Percentiles rank a stretch among this genome's conserved stretches.
Conservation (phyloP, 2,888 invertebrate species). For the Ernsta delagoae region DNA sequence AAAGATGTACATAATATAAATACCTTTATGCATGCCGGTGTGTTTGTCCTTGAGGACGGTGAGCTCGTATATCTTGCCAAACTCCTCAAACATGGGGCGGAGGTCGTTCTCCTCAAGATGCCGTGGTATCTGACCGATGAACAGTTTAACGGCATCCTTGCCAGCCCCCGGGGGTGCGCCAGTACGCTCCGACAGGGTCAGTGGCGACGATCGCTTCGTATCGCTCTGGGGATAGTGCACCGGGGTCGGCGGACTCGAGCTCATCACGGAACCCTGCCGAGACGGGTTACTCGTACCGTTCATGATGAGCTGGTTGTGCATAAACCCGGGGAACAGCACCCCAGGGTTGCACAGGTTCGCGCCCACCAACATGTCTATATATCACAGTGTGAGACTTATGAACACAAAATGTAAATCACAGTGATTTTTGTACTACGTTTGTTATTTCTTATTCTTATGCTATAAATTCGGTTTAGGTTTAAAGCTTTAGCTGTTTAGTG, state of each 20-base stretch:
- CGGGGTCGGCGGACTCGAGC: constrained; percentile 76
- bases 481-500: constrained; percentile 67
- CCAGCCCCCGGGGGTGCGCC: constrained; percentile 78
- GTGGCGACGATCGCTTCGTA: constrained; percentile 58
- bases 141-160: constrained; percentile 91
- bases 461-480: constrained; percentile 83
- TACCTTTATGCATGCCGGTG: constrained; percentile 98
- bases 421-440: constrained; percentile 71
- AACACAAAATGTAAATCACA: constrained; percentile 58
- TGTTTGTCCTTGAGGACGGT: constrained; percentile 97
- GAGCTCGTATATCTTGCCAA: constrained; percentile 97
- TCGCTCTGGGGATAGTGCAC: constrained; percentile 60
- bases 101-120: constrained; percentile 95
- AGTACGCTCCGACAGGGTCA: constrained; percentile 74
- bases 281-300: constrained; percentile 46
- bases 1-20: constrained; percentile 45
- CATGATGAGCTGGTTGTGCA: constrained; percentile 52
- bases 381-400: constrained; percentile 44
- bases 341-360: constrained; percentile 67
- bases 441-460: constrained; percentile 70
- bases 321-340: constrained; percentile 67
- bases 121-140: constrained; percentile 96
- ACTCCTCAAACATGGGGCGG: constrained; percentile 96
- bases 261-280: constrained; percentile 57
- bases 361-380: constrained; percentile 75